A percentile compares a stretch with the other conserved stretches of the same genome.
phyloP scores from a whole-genome alignment of 2,113 vertebrate genomes.

The Gnathonemus longibarbis region DNA sequence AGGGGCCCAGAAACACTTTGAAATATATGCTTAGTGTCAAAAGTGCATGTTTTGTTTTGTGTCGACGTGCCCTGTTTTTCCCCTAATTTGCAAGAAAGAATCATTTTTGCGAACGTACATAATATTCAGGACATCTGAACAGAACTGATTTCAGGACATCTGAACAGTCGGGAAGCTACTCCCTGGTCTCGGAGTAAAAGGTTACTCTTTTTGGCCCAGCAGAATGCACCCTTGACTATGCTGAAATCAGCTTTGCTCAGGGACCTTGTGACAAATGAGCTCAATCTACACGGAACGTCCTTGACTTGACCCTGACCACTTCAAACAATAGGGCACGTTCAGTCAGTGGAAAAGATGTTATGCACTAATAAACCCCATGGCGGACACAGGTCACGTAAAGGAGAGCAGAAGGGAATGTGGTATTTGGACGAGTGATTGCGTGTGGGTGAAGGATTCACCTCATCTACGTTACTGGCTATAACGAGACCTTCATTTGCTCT shows the following conservation, averaged over 20 bases:
- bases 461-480: constrained; percentile 98
- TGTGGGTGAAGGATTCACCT: constrained; percentile 65
- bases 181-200: constrained; percentile 82
- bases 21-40: constrained; percentile 72
- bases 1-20: constrained; percentile 67
- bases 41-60: constrained; percentile 31
- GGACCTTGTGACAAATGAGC: constrained; percentile 99
- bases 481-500: constrained; percentile 73
- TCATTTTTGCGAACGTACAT: constrained; percentile 61
- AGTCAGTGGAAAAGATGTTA: constrained; percentile 99
- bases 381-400: constrained; percentile 79
- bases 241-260: constrained; percentile 90
- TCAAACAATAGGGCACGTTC: constrained; percentile 96
- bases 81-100: constrained; percentile 60
- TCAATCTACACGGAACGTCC: constrained; percentile 97
- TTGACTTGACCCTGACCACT: constrained; percentile 98
- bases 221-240: constrained; percentile 77
- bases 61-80: constrained; percentile 47
- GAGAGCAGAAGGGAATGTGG: constrained; percentile 44
- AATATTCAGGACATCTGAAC: constrained; percentile 68
- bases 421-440: constrained; percentile 45
- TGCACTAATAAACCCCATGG: constrained; percentile 96
- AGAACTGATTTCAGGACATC: constrained; percentile 36
- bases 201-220: constrained; percentile 74
- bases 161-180: constrained; percentile 66